Percentiles rank a stretch among this genome's conserved stretches.
Conservation (phyloP, 92 coral and sea anemone species). For the Porites rus region DNA sequence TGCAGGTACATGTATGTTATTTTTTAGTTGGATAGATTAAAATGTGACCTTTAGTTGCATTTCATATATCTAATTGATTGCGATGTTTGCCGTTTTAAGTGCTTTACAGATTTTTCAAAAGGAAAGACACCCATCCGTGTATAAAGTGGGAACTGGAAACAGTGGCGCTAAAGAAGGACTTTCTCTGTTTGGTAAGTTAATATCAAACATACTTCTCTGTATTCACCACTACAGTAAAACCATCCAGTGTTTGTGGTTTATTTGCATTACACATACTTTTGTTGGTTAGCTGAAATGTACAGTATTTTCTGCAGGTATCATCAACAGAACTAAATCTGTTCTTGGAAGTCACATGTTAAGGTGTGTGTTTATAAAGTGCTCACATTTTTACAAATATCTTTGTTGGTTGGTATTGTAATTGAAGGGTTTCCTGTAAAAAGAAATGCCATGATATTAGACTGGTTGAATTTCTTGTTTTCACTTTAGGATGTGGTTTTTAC, state of each 20-base stretch:
- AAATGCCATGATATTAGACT: too few relatives aligned
- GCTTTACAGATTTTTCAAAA: constrained; percentile 97
- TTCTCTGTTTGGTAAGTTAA: constrained; percentile 83
- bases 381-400: too few relatives aligned
- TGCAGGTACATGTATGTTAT: constrained; percentile 69
- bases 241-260: too few relatives aligned
- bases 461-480: neutral
- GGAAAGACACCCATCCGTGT: constrained; percentile 98
- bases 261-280: too few relatives aligned
- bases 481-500: constrained; percentile 94
- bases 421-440: too few relatives aligned
- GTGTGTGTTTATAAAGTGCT: constrained; percentile 36
- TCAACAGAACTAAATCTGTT: constrained; percentile 86
- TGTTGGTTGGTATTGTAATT: too few relatives aligned
- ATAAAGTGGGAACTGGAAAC: constrained; percentile 83
- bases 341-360: constrained; percentile 91
- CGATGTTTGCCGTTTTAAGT: constrained; percentile 22
- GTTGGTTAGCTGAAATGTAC: neutral
- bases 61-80: neutral
- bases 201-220: too few relatives aligned
- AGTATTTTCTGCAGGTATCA: constrained; percentile 68
- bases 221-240: too few relatives aligned
- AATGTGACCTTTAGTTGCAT: too few relatives aligned
- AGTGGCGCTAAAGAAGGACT: constrained; percentile 95
- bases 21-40: neutral